Conservation (phyloP, 1,140 invertebrate genomes). For the Sminthurinus signatus region DNA sequence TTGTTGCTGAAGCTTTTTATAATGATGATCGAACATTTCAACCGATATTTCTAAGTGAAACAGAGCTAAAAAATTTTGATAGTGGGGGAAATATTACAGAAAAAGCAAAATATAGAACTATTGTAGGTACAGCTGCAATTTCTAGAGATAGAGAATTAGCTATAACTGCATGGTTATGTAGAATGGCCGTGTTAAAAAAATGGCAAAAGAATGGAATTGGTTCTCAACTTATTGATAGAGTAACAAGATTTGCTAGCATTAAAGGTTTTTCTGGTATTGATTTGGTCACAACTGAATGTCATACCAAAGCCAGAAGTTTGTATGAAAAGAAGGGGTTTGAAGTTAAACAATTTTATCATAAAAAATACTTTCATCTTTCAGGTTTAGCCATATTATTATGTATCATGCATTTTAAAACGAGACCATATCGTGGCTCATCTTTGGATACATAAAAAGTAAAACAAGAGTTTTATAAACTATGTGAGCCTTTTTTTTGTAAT, state of each 20-base stretch:
- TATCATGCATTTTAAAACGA: constrained; percentile 37
- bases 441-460: background rate
- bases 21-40: constrained; percentile 44
- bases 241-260: constrained; percentile 47
- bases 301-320: constrained; percentile 48
- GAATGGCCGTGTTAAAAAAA: constrained; percentile 48
- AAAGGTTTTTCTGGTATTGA: constrained; percentile 50
- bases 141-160: constrained; percentile 46
- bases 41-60: constrained; percentile 33
- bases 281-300: constrained; percentile 51
- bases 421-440: constrained; percentile 18
- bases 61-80: constrained; percentile 33
- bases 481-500: background rate
- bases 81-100: constrained; percentile 16
- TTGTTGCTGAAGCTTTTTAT: constrained; percentile 45
- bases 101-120: constrained; percentile 27
- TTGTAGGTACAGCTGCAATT: constrained; percentile 50
- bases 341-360: constrained; percentile 52
- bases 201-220: constrained; percentile 49
- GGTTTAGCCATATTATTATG: constrained; percentile 49
- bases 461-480: background rate
- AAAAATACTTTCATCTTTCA: constrained; percentile 46
- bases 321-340: constrained; percentile 53
- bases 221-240: constrained; percentile 45
- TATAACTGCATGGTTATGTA: constrained; percentile 52